These are phyloP conservation scores for Leptoclinus maculatus DNA, from an alignment of 2,797 vertebrate species.

Conservation along the genomic window DNA sequence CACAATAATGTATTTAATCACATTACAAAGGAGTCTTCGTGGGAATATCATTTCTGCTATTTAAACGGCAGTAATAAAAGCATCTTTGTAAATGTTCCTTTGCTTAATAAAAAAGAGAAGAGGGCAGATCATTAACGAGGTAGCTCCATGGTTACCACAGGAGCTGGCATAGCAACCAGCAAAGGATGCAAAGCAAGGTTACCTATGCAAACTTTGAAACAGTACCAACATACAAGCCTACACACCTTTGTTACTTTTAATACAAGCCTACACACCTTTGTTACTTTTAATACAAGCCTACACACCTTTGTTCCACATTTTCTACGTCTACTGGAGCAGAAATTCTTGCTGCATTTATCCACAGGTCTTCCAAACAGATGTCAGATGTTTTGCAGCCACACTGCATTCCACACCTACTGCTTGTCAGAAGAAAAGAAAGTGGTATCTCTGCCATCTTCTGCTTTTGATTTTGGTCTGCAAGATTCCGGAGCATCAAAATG, in stretches of 20 bases:
- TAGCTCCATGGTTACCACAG: conserved; percentile 12
- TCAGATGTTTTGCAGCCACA: not conserved
- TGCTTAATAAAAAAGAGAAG: not conserved
- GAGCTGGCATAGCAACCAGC: conserved; percentile 20
- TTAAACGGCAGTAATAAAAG: conserved; percentile 16
- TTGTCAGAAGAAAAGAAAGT: not conserved
- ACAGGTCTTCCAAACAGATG: not conserved
- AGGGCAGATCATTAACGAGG: not conserved
- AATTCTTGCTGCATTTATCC: not conserved
- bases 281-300: not conserved
- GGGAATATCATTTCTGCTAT: not conserved
- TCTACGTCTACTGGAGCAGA: not conserved
- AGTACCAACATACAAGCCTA: not conserved
- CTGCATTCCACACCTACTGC: not conserved
- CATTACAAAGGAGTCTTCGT: not conserved
- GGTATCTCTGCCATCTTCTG: not conserved
- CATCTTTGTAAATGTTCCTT: conserved; percentile 5
- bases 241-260: not conserved
- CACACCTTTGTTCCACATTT: not conserved
- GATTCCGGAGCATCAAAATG: not conserved
- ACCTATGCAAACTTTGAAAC: not conserved
- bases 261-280: not conserved
- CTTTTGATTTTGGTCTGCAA: conserved; percentile 1
- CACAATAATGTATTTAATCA: not conserved
- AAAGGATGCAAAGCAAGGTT: not conserved